Evolutionary conservation across 1,140 invertebrate species (phyloP), one percentile per base, ranked within the genome.

Genomic region (Mesaphorura yosii): DNA sequence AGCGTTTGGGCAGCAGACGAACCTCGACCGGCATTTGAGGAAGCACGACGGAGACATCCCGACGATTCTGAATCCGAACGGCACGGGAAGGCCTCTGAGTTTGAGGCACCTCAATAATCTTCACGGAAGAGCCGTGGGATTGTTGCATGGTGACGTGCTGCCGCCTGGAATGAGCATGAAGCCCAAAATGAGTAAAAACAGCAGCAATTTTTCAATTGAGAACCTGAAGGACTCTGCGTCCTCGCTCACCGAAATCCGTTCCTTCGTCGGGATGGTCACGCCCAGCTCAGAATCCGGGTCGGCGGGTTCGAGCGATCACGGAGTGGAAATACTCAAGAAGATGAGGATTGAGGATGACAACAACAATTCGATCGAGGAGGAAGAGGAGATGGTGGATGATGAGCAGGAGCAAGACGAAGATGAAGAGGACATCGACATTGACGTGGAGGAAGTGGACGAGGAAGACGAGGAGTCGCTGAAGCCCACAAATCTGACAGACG

Each of bases 11-110:
- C 44, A 57, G 23, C 41, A 55, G 84, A 89, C 66, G 94, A 92
- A 69, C 98, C 98, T 69, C 94, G 94, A 70, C 94, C 76, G 95
- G 54, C 95, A 98, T 68, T 71, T 98, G 64, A 92, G 94, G 77
- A 98, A 98, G 66, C 94, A 98, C 70, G 92, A 98, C 65, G 82
- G 84, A n/a, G 86, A 90, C 64, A 85, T 85, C 0, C 78, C 79
- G 0, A 81, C 79, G 55, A 81, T 82, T 66, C 66, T 82, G 23
- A 80, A 82, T 64, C 80, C 83, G 26, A n/a, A 53, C 31, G 10
- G 28, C 55, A 65, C 47, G 59, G 64, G 48, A 63, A 58, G 25
- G 51, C 26, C 5, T 19, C 14, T 28, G 4, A 23, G 7, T 12
- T 23, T 27, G 14, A 73, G 73, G 0, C 75, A 75, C 40, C 46